Evolutionary conservation across 2,113 vertebrate species (phyloP).

Genomic region (Brachionichthys hirsutus): DNA sequence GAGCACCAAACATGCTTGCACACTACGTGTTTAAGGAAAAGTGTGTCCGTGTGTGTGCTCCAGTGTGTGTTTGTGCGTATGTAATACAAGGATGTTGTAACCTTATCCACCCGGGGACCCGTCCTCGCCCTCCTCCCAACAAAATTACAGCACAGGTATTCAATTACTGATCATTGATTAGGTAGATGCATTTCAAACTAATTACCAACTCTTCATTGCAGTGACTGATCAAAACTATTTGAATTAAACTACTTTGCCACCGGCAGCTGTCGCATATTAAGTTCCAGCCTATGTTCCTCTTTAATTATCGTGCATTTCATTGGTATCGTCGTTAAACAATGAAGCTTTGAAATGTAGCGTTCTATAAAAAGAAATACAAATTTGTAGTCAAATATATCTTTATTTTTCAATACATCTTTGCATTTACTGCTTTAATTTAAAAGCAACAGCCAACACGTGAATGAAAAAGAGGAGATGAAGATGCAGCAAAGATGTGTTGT

Average conservation of each 20-base stretch:
- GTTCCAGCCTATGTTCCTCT: neutral
- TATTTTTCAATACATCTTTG: too few species aligned
- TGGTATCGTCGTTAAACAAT: neutral
- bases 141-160: slow-evolving; percentile 74
- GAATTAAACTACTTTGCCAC: neutral
- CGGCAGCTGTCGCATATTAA: slow-evolving; percentile 3
- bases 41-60: slow-evolving; percentile 29
- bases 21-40: slow-evolving; percentile 45
- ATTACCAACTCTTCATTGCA: slow-evolving; percentile 61
- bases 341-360: neutral
- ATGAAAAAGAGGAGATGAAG: neutral
- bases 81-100: slow-evolving; percentile 77
- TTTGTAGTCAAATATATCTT: too few species aligned
- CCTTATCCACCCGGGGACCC: slow-evolving; percentile 54
- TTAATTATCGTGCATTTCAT: neutral
- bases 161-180: slow-evolving; percentile 83
- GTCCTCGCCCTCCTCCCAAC: slow-evolving; percentile 51
- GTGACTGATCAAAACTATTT: neutral
- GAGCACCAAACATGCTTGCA: slow-evolving; percentile 62
- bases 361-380: too few species aligned
- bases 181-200: slow-evolving; percentile 73
- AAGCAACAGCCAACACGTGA: neutral
- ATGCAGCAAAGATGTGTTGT: too few species aligned
- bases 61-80: slow-evolving; percentile 41
- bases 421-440: too few species aligned